Base-by-base conservation (phyloP, 2,113 vertebrate species). In the Labrus mixtus region DNA sequence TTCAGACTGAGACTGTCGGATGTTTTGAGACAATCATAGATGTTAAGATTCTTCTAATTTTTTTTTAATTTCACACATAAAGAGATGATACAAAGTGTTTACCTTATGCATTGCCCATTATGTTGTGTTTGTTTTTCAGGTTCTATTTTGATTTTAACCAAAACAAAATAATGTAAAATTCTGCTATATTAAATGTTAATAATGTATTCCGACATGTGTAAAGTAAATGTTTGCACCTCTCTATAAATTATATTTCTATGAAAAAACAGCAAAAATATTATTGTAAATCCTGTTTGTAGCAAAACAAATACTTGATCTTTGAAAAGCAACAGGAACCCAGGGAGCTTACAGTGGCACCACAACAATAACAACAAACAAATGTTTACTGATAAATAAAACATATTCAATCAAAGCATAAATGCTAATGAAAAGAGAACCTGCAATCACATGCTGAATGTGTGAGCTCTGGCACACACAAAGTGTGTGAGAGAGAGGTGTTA, bases 401-500 rank as follows among this genome's bases (percentile, higher is more conserved):
- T 88, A 91, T 94, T 94, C 93, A 95, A 94, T 89, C 94, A 95
- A 94, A 95, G 94, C 90, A 95, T 94, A 87, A 94, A 92, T 90
- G 95, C 95, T 95, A 96, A 96, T 94, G 90, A 95, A 94, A 95
- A 90, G 94, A 93, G 95, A 95, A 92, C 93, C 94, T 90, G 91
- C 94, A 95, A 95, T 95, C 94, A 93, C 93, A 93, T 20, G 87
- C 80, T 57, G 78, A 88, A 81, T 3, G 86, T 79, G 91, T 61
- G 90, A 91, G 89, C 88, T 81, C 87, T 91, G 89, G 88, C 87
- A 86, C 81, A 61, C 78, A 69, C 77, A 74, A 67, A 79, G 84
- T 84, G 86, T 71, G 82, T 67, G 84, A 67, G 84, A 95, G 93
- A 95, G 96, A 96, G 96, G 96, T 97, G 97, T 97, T 99, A 98